Evolutionary conservation across 2,888 invertebrate genomes (phyloP), one percentile per base, ranked within the genome.

Genomic region (Oegoconia quadripuncta): DNA sequence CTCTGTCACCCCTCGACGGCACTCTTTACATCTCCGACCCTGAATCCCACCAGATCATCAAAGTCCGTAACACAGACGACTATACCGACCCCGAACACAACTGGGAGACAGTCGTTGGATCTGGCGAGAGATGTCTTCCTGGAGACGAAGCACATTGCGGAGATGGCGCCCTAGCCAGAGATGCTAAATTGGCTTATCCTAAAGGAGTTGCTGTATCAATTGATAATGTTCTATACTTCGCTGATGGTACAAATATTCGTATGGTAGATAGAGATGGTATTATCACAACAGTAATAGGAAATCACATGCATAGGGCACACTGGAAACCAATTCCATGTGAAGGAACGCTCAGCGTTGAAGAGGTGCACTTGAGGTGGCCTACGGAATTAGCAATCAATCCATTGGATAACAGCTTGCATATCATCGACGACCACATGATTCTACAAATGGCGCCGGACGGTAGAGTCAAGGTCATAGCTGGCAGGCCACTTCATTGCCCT

Each of bases 341-440:
- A 73, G 97, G 96, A 13, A 97, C 96, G 0, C 74, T 96, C 0
- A 95, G 95, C 63, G 91, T 96, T n/a, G 96, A 96, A 70, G 96
- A 97, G 79, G 97, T 97, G 37, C 96, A 96, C 65, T 84, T 98
- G 35, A 90, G 97, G 37, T 99, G 98, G 98, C 99, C 99, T 0
- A 98, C 98, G 0, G 97, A 97, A 68, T 83, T 99, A 11, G 93
- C 97, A 0, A 95, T 98, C 20, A 97, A 97, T 74, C 98, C 98
- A 0, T 81, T 98, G 37, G 98, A 98, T 70, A 97, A 97, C 72
- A 95, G 96, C 0, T 84, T 99, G 17, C 97, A 98, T 71, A 96
- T 99, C 52, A 95, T 99, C 34, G 99, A 99, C 63, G 97, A 97
- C 65, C 97, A 97, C 66, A 96, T 97, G 94, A 95, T 96, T 34